Conservation (phyloP, 2,113 vertebrate genomes). For the Pelusios castaneus region DNA sequence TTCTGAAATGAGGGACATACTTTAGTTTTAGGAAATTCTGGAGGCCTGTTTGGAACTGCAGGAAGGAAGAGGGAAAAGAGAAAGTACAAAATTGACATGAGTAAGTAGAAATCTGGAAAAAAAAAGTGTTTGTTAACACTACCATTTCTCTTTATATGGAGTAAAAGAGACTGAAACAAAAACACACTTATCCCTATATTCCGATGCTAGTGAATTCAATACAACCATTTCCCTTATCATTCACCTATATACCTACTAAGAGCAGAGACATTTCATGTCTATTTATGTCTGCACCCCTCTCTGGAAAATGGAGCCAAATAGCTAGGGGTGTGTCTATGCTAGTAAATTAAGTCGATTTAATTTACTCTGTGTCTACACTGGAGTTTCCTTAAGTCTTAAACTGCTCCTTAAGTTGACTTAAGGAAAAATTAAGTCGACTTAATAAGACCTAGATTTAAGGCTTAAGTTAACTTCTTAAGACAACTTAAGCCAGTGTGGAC, state of each 20-base stretch:
- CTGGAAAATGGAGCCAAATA: neutral
- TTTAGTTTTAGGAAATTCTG: neutral
- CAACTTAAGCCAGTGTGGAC: too few relatives aligned
- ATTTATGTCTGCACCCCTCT: rapidly evolving
- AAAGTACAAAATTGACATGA: neutral
- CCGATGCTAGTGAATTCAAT: neutral
- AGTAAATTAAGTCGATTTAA: too few relatives aligned
- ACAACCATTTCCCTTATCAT: neutral
- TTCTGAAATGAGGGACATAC: neutral
- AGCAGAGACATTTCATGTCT: neutral
- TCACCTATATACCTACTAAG: neutral
- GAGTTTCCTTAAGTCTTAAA: too few relatives aligned
- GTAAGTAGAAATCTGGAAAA: neutral
- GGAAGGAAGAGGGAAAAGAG: neutral
- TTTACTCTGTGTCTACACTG: too few relatives aligned
- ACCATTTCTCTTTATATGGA: neutral
- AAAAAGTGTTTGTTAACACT: neutral
- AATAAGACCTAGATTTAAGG: too few relatives aligned
- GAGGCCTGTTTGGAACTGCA: slow-evolving; percentile 6
- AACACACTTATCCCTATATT: neutral
- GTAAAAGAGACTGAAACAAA: neutral
- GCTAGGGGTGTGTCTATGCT: too few relatives aligned
- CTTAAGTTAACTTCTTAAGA: too few relatives aligned
- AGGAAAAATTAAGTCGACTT: too few relatives aligned
- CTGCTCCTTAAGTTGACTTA: too few relatives aligned